Base-by-base conservation (phyloP, 2,797 vertebrate species). In the Catharus ustulatus region DNA sequence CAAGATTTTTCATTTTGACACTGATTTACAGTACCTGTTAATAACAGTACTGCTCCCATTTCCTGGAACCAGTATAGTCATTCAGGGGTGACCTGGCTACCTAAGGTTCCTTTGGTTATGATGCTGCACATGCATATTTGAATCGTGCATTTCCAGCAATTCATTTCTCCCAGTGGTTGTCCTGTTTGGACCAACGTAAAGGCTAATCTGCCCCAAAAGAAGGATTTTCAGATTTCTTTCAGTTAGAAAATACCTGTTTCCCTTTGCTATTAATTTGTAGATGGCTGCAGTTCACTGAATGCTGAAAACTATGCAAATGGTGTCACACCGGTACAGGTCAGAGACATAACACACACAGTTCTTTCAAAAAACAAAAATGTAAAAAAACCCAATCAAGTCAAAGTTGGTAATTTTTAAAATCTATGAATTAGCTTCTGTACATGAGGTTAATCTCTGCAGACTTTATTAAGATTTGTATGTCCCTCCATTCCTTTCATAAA, bases 1-100 rank as follows among this genome's bases (percentile, higher is more conserved):
- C 55, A 42, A 55, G 66, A 81, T 81, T 61, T 80, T 88, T 90
- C 62, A 78, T 81, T 90, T 84, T 78, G 79, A 42, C 80, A 88
- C 43, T 81, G 88, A 68, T 88, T 93, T 90, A 69, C 69, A 55
- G 58, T 36, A 84, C n/a, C 49, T 78, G 32, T 78, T 92, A 80
- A 40, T 90, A 84, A 58, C 1, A 8, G 45, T 14, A 64, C 55
- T 74, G 38, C 42, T 94, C 54, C 58, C 75, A 2, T 51, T 92
- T 93, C 66, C 84, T 78, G 59, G 77, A 86, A 84, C 13, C 3
- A 1, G 3, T 36, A 20, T 4, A 86, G 64, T 32, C 18, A 6
- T 67, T 80, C 69, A 68, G 38, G 45, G 32, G 24, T 49, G 51
- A 67, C n/a, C 57, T 64, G 29, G 17, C 45, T 46, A 40, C 15